These are phyloP conservation scores for Pygoscelis antarcticus DNA, from an alignment of 2,113 vertebrate species.

Conservation along the genomic window DNA sequence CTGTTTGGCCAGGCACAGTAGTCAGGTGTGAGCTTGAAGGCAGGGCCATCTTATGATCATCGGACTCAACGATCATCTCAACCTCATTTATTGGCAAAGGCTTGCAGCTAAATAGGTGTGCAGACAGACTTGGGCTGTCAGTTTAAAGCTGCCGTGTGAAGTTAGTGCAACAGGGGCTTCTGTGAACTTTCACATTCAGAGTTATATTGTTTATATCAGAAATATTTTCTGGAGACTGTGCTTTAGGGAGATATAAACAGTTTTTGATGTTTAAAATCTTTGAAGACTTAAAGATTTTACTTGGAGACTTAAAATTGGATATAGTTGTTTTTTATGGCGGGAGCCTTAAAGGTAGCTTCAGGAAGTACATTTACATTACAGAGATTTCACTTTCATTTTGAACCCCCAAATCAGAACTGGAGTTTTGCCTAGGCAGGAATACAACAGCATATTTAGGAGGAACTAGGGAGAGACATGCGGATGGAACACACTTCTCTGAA, in stretches of 20 bases:
- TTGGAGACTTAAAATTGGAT: neutral
- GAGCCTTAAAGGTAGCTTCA: neutral
- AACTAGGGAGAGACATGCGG: neutral
- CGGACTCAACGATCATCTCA: neutral
- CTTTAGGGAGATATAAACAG: neutral
- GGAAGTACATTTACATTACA: neutral
- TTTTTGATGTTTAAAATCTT: neutral
- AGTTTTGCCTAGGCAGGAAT: neutral
- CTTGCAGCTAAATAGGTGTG: neutral
- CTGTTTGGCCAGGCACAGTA: neutral
- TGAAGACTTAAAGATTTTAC: neutral
- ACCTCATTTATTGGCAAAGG: neutral
- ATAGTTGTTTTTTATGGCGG: neutral
- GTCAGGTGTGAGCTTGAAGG: neutral
- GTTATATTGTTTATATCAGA: neutral
- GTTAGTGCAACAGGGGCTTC: neutral
- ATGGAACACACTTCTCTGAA: neutral
- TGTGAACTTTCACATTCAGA: neutral
- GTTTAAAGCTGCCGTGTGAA: neutral
- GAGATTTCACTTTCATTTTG: neutral
- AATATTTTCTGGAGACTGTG: neutral
- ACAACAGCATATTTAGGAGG: neutral
- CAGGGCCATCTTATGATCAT: neutral
- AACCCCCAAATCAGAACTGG: neutral
- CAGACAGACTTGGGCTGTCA: neutral